Conservation (phyloP, 2,888 invertebrate genomes). For the Rotaria sp. region DNA sequence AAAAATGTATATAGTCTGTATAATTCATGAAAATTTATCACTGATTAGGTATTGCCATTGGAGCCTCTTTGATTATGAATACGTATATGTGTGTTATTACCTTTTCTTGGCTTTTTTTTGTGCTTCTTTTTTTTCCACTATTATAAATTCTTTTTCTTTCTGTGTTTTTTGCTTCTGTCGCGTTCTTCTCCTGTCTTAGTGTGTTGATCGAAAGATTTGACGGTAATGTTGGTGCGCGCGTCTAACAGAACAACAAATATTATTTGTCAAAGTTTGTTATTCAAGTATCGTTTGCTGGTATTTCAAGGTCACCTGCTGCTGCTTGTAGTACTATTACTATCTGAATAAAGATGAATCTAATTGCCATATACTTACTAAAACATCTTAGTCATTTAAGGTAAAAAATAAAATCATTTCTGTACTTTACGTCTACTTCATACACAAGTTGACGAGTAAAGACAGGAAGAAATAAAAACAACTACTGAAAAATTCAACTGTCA, state of each 20-base stretch:
- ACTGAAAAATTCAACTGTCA: neutral
- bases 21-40: conserved; percentile 6
- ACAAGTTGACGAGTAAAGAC: no score
- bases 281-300: neutral
- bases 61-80: no score
- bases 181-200: neutral
- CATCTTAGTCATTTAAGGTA: neutral
- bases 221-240: neutral
- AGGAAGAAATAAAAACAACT: neutral
- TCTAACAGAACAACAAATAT: conserved; percentile 14
- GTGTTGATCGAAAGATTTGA: conserved; percentile 21
- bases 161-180: neutral
- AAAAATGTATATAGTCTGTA: neutral
- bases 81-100: no score
- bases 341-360: neutral
- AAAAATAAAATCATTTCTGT: neutral
- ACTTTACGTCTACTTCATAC: neutral
- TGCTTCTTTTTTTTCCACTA: neutral
- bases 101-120: no score
- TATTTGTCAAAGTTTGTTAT: conserved; percentile 5
- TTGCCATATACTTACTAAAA: neutral
- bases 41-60: neutral
- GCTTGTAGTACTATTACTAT: neutral
- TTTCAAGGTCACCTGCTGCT: conserved; percentile 5
- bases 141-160: neutral